These are phyloP conservation scores for Rhopalosiphum padi DNA, from an alignment of 1,140 invertebrate genomes.

Conservation along the genomic window DNA sequence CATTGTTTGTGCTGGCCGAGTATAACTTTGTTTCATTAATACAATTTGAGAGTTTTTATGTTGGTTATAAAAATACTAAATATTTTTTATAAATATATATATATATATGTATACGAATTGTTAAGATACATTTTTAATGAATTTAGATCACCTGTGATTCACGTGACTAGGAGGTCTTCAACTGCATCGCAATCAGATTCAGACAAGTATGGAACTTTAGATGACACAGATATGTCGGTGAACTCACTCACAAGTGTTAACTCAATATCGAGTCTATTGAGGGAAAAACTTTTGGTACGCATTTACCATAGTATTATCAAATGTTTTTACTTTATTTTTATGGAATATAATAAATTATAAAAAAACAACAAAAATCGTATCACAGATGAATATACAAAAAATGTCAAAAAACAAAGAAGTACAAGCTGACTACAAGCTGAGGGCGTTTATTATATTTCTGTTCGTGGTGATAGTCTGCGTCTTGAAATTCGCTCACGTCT, in stretches of 20 bases:
- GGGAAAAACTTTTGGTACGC: constrained; percentile 79
- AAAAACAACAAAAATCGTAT: constrained; percentile 42
- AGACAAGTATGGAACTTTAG: constrained; percentile 46
- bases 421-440: constrained; percentile 71
- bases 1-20: neutral
- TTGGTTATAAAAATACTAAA: neutral
- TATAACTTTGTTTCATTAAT: neutral
- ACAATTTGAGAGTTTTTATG: neutral
- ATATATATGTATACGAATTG: neutral
- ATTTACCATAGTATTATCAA: neutral
- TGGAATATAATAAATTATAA: neutral
- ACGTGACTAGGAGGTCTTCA: constrained; percentile 65
- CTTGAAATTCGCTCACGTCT: constrained; percentile 81
- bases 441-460: constrained; percentile 79
- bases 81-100: neutral
- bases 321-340: neutral
- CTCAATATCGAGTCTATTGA: constrained; percentile 79
- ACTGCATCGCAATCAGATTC: constrained; percentile 62
- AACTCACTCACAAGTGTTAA: constrained; percentile 83
- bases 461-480: constrained; percentile 82
- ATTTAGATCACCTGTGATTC: constrained; percentile 63
- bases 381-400: constrained; percentile 66
- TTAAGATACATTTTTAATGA: neutral
- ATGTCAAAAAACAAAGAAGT: constrained; percentile 67
- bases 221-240: constrained; percentile 65